Evolutionary conservation across 1,140 invertebrate species (phyloP).

Genomic region (Lordiphosa mommai): DNA sequence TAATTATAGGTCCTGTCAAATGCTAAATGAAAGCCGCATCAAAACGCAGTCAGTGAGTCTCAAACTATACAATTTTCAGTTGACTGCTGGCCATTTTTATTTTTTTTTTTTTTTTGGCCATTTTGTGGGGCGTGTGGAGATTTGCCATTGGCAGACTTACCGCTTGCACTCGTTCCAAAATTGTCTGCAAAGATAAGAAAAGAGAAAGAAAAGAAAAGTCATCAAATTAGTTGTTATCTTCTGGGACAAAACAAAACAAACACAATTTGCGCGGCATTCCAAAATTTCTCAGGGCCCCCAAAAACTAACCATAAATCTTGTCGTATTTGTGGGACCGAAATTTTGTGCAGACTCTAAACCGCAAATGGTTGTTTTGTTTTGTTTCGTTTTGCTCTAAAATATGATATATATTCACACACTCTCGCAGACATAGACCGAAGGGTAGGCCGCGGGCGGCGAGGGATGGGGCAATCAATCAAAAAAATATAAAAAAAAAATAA

Average conservation of each 20-base stretch:
- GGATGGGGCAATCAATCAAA: constrained; percentile 61
- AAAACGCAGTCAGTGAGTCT: constrained; percentile 44
- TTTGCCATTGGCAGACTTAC: constrained; percentile 55
- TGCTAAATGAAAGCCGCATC: constrained; percentile 71
- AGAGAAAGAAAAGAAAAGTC: constrained; percentile 22
- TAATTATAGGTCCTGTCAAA: constrained; percentile 79
- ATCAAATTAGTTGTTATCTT: constrained; percentile 30
- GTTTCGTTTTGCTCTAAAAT: constrained; percentile 54
- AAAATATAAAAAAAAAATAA: too few species aligned
- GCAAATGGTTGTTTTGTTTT: constrained; percentile 43
- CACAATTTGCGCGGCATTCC: not conserved
- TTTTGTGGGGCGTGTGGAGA: constrained; percentile 6
- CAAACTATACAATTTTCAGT: constrained; percentile 58
- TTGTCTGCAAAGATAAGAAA: constrained; percentile 75
- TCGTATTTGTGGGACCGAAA: constrained; percentile 34
- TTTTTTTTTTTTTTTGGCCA: not conserved
- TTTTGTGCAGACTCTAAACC: constrained; percentile 65
- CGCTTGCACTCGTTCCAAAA: constrained; percentile 79
- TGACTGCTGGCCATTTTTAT: constrained; percentile 11
- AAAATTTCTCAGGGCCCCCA: constrained; percentile 45
- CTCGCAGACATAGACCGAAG: constrained; percentile 22
- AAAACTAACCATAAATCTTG: constrained; percentile 56
- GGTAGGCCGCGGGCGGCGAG: not conserved
- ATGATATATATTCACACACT: constrained; percentile 74
- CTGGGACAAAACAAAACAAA: constrained; percentile 11